Percentiles rank a stretch among this genome's conserved stretches.
These are phyloP conservation scores for Eptatretus burgeri DNA, from an alignment of 2,113 vertebrate genomes.

Conservation along the genomic window DNA sequence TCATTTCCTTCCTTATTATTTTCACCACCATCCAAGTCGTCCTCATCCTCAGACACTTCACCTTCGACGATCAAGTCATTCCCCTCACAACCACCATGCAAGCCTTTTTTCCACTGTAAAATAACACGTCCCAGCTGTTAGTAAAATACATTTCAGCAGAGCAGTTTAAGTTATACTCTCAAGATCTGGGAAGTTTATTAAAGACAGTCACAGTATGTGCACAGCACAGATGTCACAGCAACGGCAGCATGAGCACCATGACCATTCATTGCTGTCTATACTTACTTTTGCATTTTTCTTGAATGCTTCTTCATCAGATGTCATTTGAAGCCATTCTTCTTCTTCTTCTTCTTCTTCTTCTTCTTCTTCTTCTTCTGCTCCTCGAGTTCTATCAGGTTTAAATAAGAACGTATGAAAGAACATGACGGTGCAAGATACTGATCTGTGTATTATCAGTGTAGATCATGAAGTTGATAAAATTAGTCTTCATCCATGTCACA, in stretches of 20 bases:
- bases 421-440: too few relatives aligned
- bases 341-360: constrained; percentile 27
- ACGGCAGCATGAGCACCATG: not conserved
- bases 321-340: constrained; percentile 43
- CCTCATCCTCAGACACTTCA: not conserved
- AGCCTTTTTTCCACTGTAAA: not conserved
- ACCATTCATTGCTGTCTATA: not conserved
- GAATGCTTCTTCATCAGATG: constrained; percentile 37
- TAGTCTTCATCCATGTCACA: too few relatives aligned
- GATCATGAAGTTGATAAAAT: too few relatives aligned
- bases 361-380: constrained; percentile 34
- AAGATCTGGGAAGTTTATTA: not conserved
- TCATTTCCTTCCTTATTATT: constrained; percentile 10
- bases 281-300: constrained; percentile 31
- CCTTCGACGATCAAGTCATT: not conserved
- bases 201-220: constrained; percentile 13
- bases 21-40: not conserved
- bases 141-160: not conserved
- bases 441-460: too few relatives aligned
- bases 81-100: constrained; percentile 7
- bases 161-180: not conserved
- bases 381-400: constrained; percentile 22
- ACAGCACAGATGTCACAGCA: constrained; percentile 12
- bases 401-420: constrained; percentile 9
- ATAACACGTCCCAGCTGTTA: not conserved